These are phyloP conservation scores for Acanthiza pusilla DNA, from an alignment of 2,797 vertebrate species.

Conservation along the genomic window DNA sequence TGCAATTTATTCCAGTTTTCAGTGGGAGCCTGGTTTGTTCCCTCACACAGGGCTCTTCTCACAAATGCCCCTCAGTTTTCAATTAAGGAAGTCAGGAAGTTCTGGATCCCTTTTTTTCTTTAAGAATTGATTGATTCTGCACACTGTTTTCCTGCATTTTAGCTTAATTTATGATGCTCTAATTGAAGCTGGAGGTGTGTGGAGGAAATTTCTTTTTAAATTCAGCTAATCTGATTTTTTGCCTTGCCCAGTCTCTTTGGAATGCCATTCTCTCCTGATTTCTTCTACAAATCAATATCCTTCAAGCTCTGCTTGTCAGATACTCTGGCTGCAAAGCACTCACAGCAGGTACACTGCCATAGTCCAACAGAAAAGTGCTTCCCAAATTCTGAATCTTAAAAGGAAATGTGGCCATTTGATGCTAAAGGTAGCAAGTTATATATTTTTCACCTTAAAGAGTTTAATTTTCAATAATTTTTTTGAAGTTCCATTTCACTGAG, in stretches of 20 bases:
- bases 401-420: neutral
- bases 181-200: conserved; percentile 5
- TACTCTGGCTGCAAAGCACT: neutral
- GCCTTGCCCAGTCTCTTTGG: neutral
- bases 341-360: neutral
- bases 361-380: neutral
- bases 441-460: neutral
- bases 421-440: neutral
- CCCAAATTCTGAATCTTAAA: neutral
- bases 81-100: neutral
- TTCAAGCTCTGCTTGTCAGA: neutral
- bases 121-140: neutral
- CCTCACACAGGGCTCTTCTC: neutral
- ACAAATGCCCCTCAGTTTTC: neutral
- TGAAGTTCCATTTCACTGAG: neutral
- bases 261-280: neutral
- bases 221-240: conserved; percentile 5
- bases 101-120: neutral
- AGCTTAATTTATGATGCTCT: neutral
- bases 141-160: neutral
- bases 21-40: neutral
- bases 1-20: neutral
- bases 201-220: neutral
- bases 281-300: neutral
- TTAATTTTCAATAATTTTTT: neutral